Conservation (phyloP, 2,888 invertebrate species). For the Megamerina dolium region DNA sequence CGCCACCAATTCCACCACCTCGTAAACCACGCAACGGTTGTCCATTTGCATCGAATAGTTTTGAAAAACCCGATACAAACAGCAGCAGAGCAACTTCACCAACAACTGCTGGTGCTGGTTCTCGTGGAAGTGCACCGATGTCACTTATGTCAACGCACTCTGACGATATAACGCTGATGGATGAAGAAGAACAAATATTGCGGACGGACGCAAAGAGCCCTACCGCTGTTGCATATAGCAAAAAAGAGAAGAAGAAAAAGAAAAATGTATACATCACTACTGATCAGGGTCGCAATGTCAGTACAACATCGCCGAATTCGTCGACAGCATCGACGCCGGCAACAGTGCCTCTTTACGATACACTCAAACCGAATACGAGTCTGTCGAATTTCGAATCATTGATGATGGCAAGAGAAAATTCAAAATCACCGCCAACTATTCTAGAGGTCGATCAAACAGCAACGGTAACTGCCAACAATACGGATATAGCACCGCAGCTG, state of each 20-base stretch:
- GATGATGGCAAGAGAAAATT: slow-evolving; percentile 33
- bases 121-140: slow-evolving; percentile 13
- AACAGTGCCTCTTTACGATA: slow-evolving; percentile 28
- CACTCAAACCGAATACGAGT: slow-evolving; percentile 41
- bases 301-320: slow-evolving; percentile 6
- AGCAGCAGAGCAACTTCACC: slow-evolving; percentile 7
- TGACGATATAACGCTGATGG: slow-evolving; percentile 34
- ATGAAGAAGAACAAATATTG: slow-evolving; percentile 30
- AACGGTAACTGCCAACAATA: slow-evolving; percentile 30
- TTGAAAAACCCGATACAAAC: slow-evolving; percentile 34
- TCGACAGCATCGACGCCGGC: slow-evolving; percentile 1
- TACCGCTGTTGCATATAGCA: slow-evolving; percentile 29
- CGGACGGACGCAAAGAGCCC: slow-evolving; percentile 19
- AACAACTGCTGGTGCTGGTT: slow-evolving; percentile 20
- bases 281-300: neutral
- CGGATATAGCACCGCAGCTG: slow-evolving; percentile 47
- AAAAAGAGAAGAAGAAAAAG: slow-evolving; percentile 3
- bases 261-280: neutral
- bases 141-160: slow-evolving; percentile 23
- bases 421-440: slow-evolving; percentile 32
- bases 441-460: neutral
- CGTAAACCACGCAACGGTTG: slow-evolving; percentile 45
- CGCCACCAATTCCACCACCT: slow-evolving; percentile 56
- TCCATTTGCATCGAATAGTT: slow-evolving; percentile 52
- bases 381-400: slow-evolving; percentile 44